Percentiles rank a stretch among this genome's conserved stretches.
Evolutionary conservation across 2,797 vertebrate genomes (phyloP).

Genomic region (Sitta carolinensis): DNA sequence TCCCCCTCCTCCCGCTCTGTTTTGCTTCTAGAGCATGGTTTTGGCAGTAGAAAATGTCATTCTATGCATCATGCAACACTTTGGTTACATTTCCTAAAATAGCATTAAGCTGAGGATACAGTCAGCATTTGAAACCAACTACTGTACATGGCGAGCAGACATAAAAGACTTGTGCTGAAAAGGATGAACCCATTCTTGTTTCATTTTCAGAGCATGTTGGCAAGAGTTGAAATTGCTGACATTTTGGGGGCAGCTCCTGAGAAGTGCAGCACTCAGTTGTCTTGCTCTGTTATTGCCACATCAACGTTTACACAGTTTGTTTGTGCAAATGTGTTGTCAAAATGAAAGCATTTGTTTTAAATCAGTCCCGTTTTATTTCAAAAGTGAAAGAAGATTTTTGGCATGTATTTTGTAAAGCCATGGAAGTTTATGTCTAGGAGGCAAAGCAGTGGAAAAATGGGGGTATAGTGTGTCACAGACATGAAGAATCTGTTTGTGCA

Average conservation of each 20-base stretch:
- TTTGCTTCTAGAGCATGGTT: constrained; percentile 54
- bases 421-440: constrained; percentile 9
- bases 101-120: constrained; percentile 2
- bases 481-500: neutral
- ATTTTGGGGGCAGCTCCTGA: constrained; percentile 37
- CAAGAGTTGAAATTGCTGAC: constrained; percentile 16
- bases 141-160: neutral
- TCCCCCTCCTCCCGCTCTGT: neutral
- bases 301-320: constrained; percentile 69
- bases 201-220: neutral
- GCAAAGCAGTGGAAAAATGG: neutral
- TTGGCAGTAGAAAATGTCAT: constrained; percentile 58
- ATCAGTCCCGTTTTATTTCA: constrained; percentile 62
- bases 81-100: constrained; percentile 14
- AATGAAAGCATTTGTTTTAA: constrained; percentile 68
- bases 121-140: constrained; percentile 31
- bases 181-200: constrained; percentile 1
- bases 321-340: constrained; percentile 69
- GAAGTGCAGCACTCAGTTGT: constrained; percentile 12
- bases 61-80: constrained; percentile 30
- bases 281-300: constrained; percentile 48
- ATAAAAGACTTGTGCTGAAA: neutral
- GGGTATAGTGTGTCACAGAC: neutral
- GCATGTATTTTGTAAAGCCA: constrained; percentile 19
- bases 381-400: constrained; percentile 48